phyloP scores from a whole-genome alignment of 2,797 vertebrate genomes.

The Hephaestus fuliginosus region DNA sequence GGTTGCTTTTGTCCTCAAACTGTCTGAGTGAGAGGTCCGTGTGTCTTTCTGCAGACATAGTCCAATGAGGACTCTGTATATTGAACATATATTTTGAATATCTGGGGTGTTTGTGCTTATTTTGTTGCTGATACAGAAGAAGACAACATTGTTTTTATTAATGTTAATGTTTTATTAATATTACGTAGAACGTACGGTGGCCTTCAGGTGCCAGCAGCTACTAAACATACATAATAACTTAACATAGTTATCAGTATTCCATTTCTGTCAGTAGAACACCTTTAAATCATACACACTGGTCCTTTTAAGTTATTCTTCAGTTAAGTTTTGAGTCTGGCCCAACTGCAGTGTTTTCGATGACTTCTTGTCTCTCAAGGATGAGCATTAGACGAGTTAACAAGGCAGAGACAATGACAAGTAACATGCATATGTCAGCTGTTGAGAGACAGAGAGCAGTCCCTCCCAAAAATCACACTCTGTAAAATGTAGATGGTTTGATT shows the following conservation, averaged over 20 bases:
- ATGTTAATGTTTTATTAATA: too few relatives aligned
- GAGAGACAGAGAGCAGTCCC: slow-evolving; percentile 7
- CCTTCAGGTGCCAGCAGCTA: too few relatives aligned
- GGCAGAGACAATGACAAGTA: slow-evolving; percentile 22
- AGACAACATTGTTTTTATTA: neutral
- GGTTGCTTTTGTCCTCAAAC: slow-evolving; percentile 22
- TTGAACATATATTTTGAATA: neutral
- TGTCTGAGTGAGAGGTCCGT: neutral
- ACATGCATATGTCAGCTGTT: slow-evolving; percentile 32
- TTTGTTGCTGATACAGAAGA: neutral
- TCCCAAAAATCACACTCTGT: neutral
- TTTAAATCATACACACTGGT: too few relatives aligned
- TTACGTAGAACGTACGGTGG: too few relatives aligned
- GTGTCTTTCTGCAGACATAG: neutral
- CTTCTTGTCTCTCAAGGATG: slow-evolving; percentile 10
- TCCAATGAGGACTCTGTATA: neutral
- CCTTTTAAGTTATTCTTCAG: neutral
- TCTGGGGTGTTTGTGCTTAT: neutral
- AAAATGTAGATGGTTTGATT: slow-evolving; percentile 13
- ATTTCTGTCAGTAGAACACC: too few relatives aligned
- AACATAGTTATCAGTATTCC: too few relatives aligned
- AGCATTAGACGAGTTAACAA: slow-evolving; percentile 30
- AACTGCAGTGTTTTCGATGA: slow-evolving; percentile 25
- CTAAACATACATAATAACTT: too few relatives aligned
- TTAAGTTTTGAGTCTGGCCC: slow-evolving; percentile 23